A percentile compares a stretch with the other conserved stretches of the same genome.
phyloP scores from a whole-genome alignment of 2,888 invertebrate species.

The Fissipunctia ypsillon region DNA sequence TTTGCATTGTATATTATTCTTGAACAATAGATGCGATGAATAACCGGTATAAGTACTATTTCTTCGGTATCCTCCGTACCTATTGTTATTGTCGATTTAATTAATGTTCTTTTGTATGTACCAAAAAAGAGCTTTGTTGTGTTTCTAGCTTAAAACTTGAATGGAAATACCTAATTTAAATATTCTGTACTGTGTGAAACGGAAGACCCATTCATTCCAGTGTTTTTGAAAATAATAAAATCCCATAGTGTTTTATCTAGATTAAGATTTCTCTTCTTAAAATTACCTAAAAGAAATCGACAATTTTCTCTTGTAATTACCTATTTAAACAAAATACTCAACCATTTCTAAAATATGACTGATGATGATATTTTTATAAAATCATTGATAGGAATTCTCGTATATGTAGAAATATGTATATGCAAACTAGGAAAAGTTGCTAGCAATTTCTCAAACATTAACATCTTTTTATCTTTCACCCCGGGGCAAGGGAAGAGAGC shows the following conservation, averaged over 20 bases:
- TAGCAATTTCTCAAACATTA: constrained; percentile 6
- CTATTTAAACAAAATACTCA: neutral
- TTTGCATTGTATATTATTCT: constrained; percentile 57
- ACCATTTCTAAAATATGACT: neutral
- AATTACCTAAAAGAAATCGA: neutral
- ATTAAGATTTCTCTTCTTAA: neutral
- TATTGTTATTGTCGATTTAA: constrained; percentile 49
- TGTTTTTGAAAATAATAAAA: neutral
- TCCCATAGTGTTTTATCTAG: neutral
- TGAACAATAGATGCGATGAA: constrained; percentile 51
- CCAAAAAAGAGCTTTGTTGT: constrained; percentile 17
- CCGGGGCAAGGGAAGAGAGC: neutral
- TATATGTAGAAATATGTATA: neutral
- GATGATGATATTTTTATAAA: neutral
- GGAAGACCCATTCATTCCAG: neutral
- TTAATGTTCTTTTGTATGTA: constrained; percentile 36
- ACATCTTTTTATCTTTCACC: neutral
- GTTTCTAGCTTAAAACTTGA: constrained; percentile 14
- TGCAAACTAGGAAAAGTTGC: neutral
- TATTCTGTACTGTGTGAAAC: neutral
- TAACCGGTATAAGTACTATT: constrained; percentile 48
- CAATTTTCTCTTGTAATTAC: neutral
- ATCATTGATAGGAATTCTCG: neutral
- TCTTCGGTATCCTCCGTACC: constrained; percentile 36
- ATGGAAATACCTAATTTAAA: neutral